phyloP scores from a whole-genome alignment of 2,113 vertebrate species.

The Myrmecophaga tridactyla region DNA sequence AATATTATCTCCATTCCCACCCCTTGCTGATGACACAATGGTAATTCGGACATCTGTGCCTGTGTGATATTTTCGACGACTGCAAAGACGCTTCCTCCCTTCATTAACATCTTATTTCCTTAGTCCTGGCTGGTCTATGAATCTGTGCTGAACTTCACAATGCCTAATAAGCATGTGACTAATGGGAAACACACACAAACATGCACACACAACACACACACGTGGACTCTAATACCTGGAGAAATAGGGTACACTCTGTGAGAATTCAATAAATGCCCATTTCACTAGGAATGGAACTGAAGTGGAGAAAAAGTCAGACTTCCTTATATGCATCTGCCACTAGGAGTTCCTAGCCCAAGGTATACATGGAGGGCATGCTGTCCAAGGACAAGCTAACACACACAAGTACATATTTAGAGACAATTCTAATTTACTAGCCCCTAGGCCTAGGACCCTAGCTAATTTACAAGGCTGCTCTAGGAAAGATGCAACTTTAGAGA shows the following conservation, averaged over 20 bases:
- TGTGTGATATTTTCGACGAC: conserved; percentile 25
- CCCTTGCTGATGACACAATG: conserved; percentile 12
- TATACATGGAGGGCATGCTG: neutral
- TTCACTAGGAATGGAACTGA: conserved; percentile 31
- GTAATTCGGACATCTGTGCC: neutral
- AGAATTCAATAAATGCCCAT: conserved; percentile 15
- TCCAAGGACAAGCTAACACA: conserved; percentile 33
- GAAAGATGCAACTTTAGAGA: conserved; percentile 4
- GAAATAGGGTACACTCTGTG: conserved; percentile 40
- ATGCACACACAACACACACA: neutral
- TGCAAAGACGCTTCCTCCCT: neutral
- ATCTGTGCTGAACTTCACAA: conserved; percentile 20
- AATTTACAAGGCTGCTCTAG: conserved; percentile 49
- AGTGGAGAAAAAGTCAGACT: neutral
- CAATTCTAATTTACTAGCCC: neutral
- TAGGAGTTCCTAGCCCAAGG: neutral
- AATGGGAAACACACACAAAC: neutral
- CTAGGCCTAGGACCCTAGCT: neutral
- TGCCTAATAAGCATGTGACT: conserved; percentile 3
- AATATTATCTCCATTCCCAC: neutral
- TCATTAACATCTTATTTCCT: neutral
- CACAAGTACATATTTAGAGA: conserved; percentile 1
- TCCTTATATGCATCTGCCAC: conserved; percentile 34
- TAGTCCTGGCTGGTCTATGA: conserved; percentile 9
- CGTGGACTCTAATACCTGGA: neutral